Base-by-base conservation (phyloP, 2,888 invertebrate species). In the Ichneumon xanthorius region DNA sequence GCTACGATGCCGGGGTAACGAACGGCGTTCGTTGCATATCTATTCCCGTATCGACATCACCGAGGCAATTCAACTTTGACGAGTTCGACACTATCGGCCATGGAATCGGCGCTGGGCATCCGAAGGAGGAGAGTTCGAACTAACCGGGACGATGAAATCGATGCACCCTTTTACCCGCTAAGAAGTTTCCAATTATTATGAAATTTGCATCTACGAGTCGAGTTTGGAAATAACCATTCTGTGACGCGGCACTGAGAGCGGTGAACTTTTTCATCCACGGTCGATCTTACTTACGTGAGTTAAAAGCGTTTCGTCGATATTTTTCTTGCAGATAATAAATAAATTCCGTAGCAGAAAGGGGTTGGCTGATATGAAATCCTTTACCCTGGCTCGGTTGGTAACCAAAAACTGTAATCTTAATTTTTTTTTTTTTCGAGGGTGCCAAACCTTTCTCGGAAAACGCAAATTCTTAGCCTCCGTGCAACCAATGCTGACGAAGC, bases 11-110 rank as follows among this genome's bases (percentile, higher is more conserved):
- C 53, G 30, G 16, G 48, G 48, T n/a, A 80, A 26, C 76, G 61
- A 61, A 26, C 30, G 61, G 37, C 58, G 71, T 72, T 72, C 71
- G 70, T 80, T 77, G 58, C 70, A 50, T 75, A 73, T 61, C 45
- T 30, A 37, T 61, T n/a, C 14, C n/a, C 53, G 45, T n/a, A 75
- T 58, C 73, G 30, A 75, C 70, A 30, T 61, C 30, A 75, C 22
- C 16, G 53, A 22, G 48, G 75, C 76, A 71, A 61, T 71, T 71
- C 37, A 63, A 84, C 75, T 80, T 84, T 84, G 84, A 84, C 58
- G 76, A 84, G 76, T 80, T 77, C 76, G 40, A 77, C 30, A 80
- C 71, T 63, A 26, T 26, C 63, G 45, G 63, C 75, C 37, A 71
- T 79, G 48, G 67, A 33, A 55, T 48, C 16, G 48, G 9, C 50